Base-by-base conservation (phyloP, 2,888 invertebrate genomes). In the Xylophagus ater region DNA sequence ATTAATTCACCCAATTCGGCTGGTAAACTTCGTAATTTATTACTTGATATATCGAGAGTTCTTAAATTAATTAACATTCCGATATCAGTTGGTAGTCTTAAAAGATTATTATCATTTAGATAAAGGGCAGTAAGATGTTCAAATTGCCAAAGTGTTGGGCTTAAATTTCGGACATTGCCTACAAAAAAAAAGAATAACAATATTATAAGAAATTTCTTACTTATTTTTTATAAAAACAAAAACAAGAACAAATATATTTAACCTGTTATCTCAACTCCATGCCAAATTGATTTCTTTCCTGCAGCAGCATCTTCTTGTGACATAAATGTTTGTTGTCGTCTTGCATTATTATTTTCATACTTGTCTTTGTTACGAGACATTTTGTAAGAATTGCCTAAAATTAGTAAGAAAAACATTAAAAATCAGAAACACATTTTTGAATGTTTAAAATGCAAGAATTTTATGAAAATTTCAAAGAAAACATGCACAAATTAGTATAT, bases 1-100 rank as follows among this genome's bases (percentile, higher is more conserved):
- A 92, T 86, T 60, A 98, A 80, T 66, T 98, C 96, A 43, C 98
- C 97, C 37, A 98, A 73, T 70, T 98, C 96, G 38, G 89, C 81
- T 47, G 98, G 97, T 65, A 98, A 72, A 61, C 84, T 85, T 48
- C 93, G 76, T 54, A 98, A 71, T 68, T 94, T 93, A 70, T 98
- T 97, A 65, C 81, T 82, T 50, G 94, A 93, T 53, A 94, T 71
- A 70, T 98, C 97, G 51, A 98, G 72, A 47, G 82, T 79, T 54
- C 84, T 80, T 49, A 98, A 73, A 68, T 87, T 86, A 46, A 71
- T 72, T 52, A 98, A 72, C 56, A 78, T 77, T 53, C 78, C 80
- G 56, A 98, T 92, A 64, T 97, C 93, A 19, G 87, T 72, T 43
- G 97, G 93, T 61, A 98, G 73, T 59, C 89, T 76, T 57, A 84